Evolutionary conservation across 2,113 vertebrate genomes (phyloP), one percentile per base, ranked within the genome.

Genomic region (Pongo pygmaeus): DNA sequence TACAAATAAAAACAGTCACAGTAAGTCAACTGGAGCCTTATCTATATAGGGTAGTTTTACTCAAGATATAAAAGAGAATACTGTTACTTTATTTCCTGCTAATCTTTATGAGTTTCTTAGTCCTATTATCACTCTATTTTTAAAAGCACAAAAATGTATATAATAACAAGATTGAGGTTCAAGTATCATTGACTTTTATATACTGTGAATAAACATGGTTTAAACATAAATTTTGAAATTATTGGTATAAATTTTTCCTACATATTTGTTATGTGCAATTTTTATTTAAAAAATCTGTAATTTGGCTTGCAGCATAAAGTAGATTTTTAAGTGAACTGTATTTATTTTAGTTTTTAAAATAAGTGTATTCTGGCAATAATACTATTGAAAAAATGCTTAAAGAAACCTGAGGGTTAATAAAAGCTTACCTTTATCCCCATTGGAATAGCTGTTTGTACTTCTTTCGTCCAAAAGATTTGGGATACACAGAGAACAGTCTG

Each of bases 401-500:
- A 52, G 17, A 83, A 81, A 57, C 35, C 0, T 27, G 1, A 0
- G 20, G 27, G 18, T 64, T 14, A 57, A 80, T 59, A 20, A 84
- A 85, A 55, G 17, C 96, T 97, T 98, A 99, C 99, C 99, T 61
- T 43, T 72, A 98, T 98, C 59, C 99, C 99, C 30, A 84, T 95
- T 92, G 89, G 94, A 95, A 99, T 99, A 94, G 99, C 98, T 48
- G 97, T 77, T 83, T 99, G 99, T 61, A 99, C 99, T 93, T 99
- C 97, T 70, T 92, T 96, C 1, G 99, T 99, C 99, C 99, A 99
- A 96, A 99, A 99, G 64, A 98, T 98, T 74, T 99, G 99, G 10
- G 99, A 99, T 70, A 99, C 99, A 93, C 99, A 99, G 84, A 99
- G 98, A 72, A 99, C 99, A 7, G 99, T 98, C 98, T 99, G 99